A percentile compares a stretch with the other conserved stretches of the same genome.
Conservation (phyloP, 2,888 invertebrate species). For the Acleris emargana region DNA sequence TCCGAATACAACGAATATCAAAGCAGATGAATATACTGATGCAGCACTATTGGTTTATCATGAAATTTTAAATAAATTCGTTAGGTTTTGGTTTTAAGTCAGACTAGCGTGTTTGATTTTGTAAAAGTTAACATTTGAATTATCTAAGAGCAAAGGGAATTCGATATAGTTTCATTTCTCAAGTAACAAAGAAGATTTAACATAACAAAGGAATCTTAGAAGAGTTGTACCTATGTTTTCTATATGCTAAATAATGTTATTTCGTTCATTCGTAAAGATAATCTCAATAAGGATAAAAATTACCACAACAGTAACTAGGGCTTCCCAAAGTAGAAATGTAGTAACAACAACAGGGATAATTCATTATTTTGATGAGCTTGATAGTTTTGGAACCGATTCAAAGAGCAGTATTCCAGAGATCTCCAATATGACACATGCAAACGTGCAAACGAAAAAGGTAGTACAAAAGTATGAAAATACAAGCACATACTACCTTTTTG, state of each 20-base stretch:
- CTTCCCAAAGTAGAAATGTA: neutral
- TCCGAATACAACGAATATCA: neutral
- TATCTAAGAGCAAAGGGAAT: no score
- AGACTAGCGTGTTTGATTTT: no score
- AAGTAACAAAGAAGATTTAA: no score
- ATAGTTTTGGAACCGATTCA: neutral
- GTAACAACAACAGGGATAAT: slow-evolving; percentile 8
- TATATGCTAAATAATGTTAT: no score
- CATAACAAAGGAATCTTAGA: slow-evolving; percentile 4
- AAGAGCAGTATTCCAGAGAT: neutral
- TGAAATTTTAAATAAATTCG: no score
- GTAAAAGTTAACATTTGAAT: no score
- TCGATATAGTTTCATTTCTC: no score
- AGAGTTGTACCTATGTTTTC: no score
- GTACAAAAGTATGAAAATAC: neutral
- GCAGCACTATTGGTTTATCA: neutral
- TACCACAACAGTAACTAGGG: neutral
- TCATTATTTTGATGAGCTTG: neutral
- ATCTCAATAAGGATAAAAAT: neutral
- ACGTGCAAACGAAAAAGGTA: no score
- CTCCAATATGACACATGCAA: neutral
- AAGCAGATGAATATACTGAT: neutral
- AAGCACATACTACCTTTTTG: neutral
- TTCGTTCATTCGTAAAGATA: neutral
- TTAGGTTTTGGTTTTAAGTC: no score